Evolutionary conservation across 2,888 invertebrate species (phyloP), one percentile per base, ranked within the genome.

Genomic region (Microctonus aethiopoides): DNA sequence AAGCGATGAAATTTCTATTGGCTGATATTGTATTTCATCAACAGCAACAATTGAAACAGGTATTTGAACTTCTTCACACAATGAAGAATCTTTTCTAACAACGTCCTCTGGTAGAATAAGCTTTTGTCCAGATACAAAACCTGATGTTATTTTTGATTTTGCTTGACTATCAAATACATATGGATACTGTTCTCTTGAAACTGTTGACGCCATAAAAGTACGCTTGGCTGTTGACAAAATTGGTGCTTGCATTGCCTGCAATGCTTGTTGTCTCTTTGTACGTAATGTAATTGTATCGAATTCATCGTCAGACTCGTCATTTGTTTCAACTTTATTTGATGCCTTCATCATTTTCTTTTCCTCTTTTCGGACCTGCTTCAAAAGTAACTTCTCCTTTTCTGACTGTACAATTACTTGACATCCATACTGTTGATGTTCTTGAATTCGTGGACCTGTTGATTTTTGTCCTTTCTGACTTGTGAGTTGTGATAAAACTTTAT

Each of bases 31-130:
- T 32, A 94, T 88, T 67, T 89, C 86, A 0, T 92, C 82, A 0
- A 91, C 89, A 0, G 90, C 87, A 0, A 89, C 87, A 60, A 90
- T 89, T 64, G 91, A 90, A 52, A 93, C 91, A 0, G 96, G 95
- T 80, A 97, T 94, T 65, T 90, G 90, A 0, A 99, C 93, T 87
- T 97, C 95, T 84, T 98, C 97, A 82, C 92, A 95, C 73, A 92
- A 90, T 72, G 92, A 91, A 34, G 88, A 91, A 78, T 94, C 92
- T 59, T 91, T 91, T 70, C 94, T 91, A 13, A 90, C 87, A 1
- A 95, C 93, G 76, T 92, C 93, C 72, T 93, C 93, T 0, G 98
- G 97, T 5, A 98, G 86, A 52, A 92, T 87, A 74, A 97, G 89
- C 86, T 94, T 95, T 68, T 91, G 88, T 2, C 95, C 95, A 0